Base-by-base conservation (phyloP, 2,888 invertebrate genomes). In the Saturnia pavonia region DNA sequence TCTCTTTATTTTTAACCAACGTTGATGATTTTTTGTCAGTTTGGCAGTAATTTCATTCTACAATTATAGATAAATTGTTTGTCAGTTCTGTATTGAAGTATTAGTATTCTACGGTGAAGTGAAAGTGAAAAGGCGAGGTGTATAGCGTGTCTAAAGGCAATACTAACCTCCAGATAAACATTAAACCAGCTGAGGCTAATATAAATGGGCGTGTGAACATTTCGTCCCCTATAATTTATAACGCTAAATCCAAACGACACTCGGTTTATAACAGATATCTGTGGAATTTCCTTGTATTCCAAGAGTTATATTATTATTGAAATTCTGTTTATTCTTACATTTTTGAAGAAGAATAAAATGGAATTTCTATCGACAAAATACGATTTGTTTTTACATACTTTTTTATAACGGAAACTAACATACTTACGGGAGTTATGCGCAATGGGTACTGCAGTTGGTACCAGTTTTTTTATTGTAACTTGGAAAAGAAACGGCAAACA, bases 121-220 rank as follows among this genome's bases (percentile, higher is more conserved):
- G 65, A 65, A 40, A 65, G 65, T 65, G 16, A 65, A 40, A 16
- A 9, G n/a, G 40, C 65, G 27, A 14, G 27, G 57, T 9, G 19
- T n/a, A 65, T 65, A 65, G 65, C 65, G 65, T 65, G 65, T 65
- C 65, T 65, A 40, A 40, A 65, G 19, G 65, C 65, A 65, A 65
- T 65, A 40, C 40, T 65, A 65, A 65, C 34, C 9, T 65, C 40
- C 12, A 25, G 57, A 65, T 65, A 65, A 65, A 65, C 19, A 65
- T 40, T 40, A 34, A 65, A 65, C 40, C 65, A 16, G 65, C 40
- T n/a, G 19, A n/a, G 65, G 40, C 65, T 65, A 65, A 65, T 65
- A 65, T 40, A 65, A 65, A 65, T 65, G 65, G 65, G 65, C 65
- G 65, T 65, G 65, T 65, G 65, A 65, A 65, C 65, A 40, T 34